These are phyloP conservation scores for Echinarachnius parma DNA, from an alignment of 53 echinoderm and acorn worm species.

Conservation along the genomic window DNA sequence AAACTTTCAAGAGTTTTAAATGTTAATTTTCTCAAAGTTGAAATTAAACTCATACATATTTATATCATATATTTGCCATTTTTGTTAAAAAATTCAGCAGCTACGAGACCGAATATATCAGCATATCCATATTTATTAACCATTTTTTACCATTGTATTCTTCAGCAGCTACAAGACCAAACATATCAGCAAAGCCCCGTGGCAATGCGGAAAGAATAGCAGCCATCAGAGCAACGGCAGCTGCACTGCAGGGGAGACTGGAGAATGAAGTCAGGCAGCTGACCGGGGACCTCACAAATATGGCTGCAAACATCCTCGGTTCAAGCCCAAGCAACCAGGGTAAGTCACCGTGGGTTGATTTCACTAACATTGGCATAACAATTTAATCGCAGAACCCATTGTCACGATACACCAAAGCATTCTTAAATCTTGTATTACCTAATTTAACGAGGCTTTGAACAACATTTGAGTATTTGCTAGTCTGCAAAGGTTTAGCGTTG, in stretches of 20 bases:
- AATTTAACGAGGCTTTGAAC: no score
- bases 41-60: background rate
- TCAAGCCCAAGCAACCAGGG: conserved; percentile 9
- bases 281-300: conserved; percentile 55
- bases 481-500: no score
- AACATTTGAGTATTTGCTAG: no score
- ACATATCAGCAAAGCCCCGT: conserved; percentile 15
- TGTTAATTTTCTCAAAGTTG: no score
- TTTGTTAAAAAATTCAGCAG: background rate
- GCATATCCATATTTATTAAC: background rate
- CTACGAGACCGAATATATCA: no score
- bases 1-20: no score
- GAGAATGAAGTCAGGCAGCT: conserved; percentile 86
- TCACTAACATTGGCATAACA: no score
- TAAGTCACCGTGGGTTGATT: no score
- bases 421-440: no score
- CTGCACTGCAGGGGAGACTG: conserved; percentile 82
- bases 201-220: conserved; percentile 69
- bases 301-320: conserved; percentile 19
- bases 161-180: background rate
- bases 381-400: no score
- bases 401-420: no score
- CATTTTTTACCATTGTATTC: background rate
- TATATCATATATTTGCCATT: background rate
- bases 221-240: conserved; percentile 82